Conservation (phyloP, 2,888 invertebrate genomes). For the Microchrysa polita region DNA sequence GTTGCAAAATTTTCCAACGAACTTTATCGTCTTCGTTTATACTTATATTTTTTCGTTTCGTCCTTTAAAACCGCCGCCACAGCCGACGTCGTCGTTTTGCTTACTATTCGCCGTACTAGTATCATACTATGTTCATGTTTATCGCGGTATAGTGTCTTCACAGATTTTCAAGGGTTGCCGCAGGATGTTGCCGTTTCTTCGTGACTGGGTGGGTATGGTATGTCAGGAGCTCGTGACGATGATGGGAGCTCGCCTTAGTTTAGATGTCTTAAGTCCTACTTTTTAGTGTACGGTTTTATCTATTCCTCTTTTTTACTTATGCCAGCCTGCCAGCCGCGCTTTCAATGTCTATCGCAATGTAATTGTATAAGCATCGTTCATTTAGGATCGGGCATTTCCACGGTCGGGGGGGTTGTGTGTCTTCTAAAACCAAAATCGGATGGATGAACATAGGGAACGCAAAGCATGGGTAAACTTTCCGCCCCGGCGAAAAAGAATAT, state of each 20-base stretch:
- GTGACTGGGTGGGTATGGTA: not conserved
- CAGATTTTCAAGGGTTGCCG: conserved; percentile 36
- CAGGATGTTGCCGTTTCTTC: conserved; percentile 23
- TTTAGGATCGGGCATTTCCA: too few species aligned
- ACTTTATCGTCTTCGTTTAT: conserved; percentile 20
- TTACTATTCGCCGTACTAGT: conserved; percentile 22
- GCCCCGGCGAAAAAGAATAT: not conserved
- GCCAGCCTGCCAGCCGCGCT: not conserved
- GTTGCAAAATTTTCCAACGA: conserved; percentile 22
- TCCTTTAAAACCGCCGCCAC: too few species aligned
- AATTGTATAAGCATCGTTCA: conserved; percentile 26
- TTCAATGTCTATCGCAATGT: conserved; percentile 18
- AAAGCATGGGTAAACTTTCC: not conserved
- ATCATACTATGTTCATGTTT: conserved; percentile 14
- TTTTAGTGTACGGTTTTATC: conserved; percentile 44
- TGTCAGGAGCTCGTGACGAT: not conserved
- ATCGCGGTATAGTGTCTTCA: conserved; percentile 30
- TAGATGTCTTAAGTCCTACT: conserved; percentile 41
- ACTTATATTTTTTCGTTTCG: conserved; percentile 28
- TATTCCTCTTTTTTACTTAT: conserved; percentile 36
- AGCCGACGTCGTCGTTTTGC: too few species aligned
- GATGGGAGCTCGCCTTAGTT: not conserved
- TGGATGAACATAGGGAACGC: not conserved
- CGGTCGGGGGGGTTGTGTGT: not conserved
- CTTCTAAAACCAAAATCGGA: not conserved